Base-by-base conservation (phyloP, 2,797 vertebrate genomes). In the Garrulus glandarius region DNA sequence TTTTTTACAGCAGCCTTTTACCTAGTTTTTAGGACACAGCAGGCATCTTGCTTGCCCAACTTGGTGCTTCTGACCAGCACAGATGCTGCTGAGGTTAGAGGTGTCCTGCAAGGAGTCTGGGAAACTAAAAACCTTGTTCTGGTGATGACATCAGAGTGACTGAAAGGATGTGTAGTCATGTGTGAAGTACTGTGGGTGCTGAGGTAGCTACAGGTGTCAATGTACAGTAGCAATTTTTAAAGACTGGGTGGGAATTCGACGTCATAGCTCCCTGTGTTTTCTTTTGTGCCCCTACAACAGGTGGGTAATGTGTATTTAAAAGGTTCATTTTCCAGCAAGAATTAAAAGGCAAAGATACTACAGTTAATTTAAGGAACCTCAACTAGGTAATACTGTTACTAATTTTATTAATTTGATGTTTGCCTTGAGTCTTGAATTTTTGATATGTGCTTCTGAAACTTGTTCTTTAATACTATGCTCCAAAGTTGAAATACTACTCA, bases 1-100 rank as follows among this genome's bases (percentile, higher is more conserved):
- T 65, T 74, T 96, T 87, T 87, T 84, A 83, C 69, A 86, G 76
- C 79, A 84, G 55, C 79, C 53, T 94, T 94, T 81, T 46, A 57
- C 30, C 30, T 36, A 61, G 9, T 12, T 9, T 49, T 63, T 44
- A 44, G 74, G 64, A 71, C 84, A 65, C 36, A 17, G 39, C 11
- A 57, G 71, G 75, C 49, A 78, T 37, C 49, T n/a, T 26, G 16
- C 0, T 0, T 60, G 50, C 64, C 1, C 3, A 84, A 0, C 43
- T 27, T 74, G 63, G 59, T 63, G 71, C 55, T 88, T 89, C 44
- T 69, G 12, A 70, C 19, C 30, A 67, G 29, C 34, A 52, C 52
- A 43, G 55, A 46, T 55, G 74, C 80, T 92, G 63, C 77, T 84
- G 86, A 87, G 56, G 34, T 67, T 13, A 32, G 49, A 64, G 64